Base-by-base conservation (phyloP, 1,140 invertebrate genomes). In the Dermatophagoides farinae region DNA sequence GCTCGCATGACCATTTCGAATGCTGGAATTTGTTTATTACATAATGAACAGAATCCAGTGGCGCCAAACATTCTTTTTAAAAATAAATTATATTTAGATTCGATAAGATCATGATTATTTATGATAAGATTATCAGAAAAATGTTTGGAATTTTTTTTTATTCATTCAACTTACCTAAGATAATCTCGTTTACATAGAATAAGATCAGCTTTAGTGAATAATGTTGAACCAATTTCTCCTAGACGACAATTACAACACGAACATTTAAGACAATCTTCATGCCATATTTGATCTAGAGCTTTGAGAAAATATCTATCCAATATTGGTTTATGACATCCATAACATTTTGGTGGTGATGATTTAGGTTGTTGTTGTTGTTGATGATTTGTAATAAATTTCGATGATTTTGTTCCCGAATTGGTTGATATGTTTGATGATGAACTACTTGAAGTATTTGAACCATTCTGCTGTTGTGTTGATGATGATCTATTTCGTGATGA, bases 1-100 rank as follows among this genome's bases (percentile, higher is more conserved):
- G 88, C 88, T 72, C 88, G 78, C 89, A 95, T 93, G 62, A 93
- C 89, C 88, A 95, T 90, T 76, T 95, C 89, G 75, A 92, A 93
- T 47, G 88, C 88, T 25, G 88, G 88, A 70, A 95, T 93, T 66
- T 86, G 83, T 78, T 91, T 90, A 70, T 85, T 85, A 75, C 87
- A 91, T 25, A 87, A 88, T 57, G 88, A 83, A 71, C 89, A 93
- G 71, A 88, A 85, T 61, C 89, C 89, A 10, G 87, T 91, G 65
- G 81, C 86, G 51, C 89, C 89, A 71, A 92, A 92, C 73, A 93
- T 79, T 76, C 89, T 78, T 67, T 67, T 38, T 50, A 61, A 61
- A 61, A 59, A 44, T 57, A 59, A 55, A 22, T 52, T 44, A 14
- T 44, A 44, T 44, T 12, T 44, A n/a, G n/a, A 44, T n/a, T 44